Evolutionary conservation across 2,888 invertebrate species (phyloP), one percentile per base, ranked within the genome.

Genomic region (Homarus gammarus): DNA sequence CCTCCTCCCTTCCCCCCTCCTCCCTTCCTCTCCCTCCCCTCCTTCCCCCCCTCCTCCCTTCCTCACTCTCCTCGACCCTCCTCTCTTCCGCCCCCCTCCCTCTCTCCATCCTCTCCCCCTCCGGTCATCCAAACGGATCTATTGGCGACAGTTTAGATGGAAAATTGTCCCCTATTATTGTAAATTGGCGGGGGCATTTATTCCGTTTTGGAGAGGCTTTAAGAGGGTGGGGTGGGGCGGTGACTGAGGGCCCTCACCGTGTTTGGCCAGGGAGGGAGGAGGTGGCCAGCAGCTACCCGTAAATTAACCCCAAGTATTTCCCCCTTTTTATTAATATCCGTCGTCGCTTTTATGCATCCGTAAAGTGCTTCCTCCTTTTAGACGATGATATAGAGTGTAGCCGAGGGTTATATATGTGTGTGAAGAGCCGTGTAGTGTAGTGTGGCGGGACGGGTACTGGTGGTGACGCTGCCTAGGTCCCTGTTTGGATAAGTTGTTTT

Each of bases 101-200:
- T 22, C 40, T 27, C 40, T 27, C 6, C 44, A 18, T 31, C 49
- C 44, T 2, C 44, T 15, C 44, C 31, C n/a, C 2, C 15, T n/a
- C 75, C 44, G 18, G 5, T 1, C 49, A 12, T n/a, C 85, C 22
- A 27, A 77, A 22, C 68, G 31, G 38, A 78, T 49, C 85, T 31
- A 85, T 85, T 85, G 64, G 40, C 40, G 38, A 73, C 56, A 77
- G 56, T 75, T 68, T 77, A 68, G 40, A 56, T 83, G 83, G 83
- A 83, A 83, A 83, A 83, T 83, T 72, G 83, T 72, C 36, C 72
- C 72, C 51, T 72, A 68, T 83, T 83, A 83, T 83, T 72, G 72
- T 49, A 83, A 83, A 83, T 72, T 83, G 83, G 49, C 33, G 70
- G 72, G 8, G 83, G 72, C 83, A 49, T 72, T 83, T 83, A 83